phyloP scores from a whole-genome alignment of 1,140 invertebrate species.

The Globodera ellingtonae region DNA sequence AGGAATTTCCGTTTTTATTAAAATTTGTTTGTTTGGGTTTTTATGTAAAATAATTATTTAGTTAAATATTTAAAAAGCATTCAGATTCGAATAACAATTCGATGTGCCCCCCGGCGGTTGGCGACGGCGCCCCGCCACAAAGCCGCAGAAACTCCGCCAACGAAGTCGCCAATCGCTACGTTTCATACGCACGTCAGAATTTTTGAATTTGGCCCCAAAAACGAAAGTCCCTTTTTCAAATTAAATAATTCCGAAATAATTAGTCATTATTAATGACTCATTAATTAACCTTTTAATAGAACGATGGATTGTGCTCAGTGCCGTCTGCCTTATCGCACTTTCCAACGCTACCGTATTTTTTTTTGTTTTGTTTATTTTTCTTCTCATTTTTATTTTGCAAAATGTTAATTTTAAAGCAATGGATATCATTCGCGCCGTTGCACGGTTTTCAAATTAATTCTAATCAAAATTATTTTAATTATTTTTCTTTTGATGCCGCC shows the following conservation, averaged over 20 bases:
- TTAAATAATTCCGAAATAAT: background rate
- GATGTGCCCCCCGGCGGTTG: background rate
- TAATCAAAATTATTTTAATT: background rate
- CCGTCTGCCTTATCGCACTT: conserved; percentile 60
- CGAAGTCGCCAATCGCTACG: background rate
- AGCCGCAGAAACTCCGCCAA: background rate
- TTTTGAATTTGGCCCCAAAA: background rate
- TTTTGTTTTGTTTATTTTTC: background rate
- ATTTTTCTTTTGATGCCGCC: conserved; percentile 26
- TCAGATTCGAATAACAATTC: background rate
- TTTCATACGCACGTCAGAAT: background rate
- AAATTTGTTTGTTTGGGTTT: too few species aligned
- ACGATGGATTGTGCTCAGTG: conserved; percentile 55
- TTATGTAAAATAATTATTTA: too few species aligned
- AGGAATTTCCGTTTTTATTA: too few species aligned
- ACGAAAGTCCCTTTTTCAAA: background rate
- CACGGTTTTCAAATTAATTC: conserved; percentile 20
- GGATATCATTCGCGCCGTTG: conserved; percentile 62
- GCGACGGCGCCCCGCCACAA: background rate
- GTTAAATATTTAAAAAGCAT: background rate
- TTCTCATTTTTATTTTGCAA: background rate
- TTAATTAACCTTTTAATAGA: conserved; percentile 19
- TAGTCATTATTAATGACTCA: too few species aligned
- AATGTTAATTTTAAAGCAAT: conserved; percentile 45
- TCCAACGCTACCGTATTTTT: conserved; percentile 59